Percentiles rank a stretch among this genome's conserved stretches.
Evolutionary conservation across 1,140 invertebrate species (phyloP).

Genomic region (Helicorthomorpha holstii): DNA sequence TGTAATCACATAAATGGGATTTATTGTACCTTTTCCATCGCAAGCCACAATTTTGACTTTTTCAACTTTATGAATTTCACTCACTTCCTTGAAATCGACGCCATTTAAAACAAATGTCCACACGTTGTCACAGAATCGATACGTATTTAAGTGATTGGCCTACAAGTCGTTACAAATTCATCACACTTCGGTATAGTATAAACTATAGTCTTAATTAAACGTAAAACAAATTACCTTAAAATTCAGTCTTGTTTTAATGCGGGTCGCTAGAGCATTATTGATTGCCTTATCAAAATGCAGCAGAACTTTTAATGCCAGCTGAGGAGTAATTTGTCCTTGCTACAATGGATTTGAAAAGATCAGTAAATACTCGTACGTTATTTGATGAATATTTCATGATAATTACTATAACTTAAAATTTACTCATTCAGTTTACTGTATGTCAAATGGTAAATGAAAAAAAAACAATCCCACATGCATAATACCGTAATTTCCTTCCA

Average conservation of each 20-base stretch:
- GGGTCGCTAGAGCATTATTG: constrained; percentile 78
- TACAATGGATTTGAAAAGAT: constrained; percentile 30
- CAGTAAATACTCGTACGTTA: not conserved
- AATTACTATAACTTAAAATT: not conserved
- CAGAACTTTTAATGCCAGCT: constrained; percentile 77
- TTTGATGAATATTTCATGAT: too few relatives aligned
- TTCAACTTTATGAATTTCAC: constrained; percentile 84
- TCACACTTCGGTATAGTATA: not conserved
- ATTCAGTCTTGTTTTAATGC: constrained; percentile 77
- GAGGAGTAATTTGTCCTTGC: constrained; percentile 90
- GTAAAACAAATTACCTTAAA: constrained; percentile 51
- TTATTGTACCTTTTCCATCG: constrained; percentile 75
- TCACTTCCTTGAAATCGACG: constrained; percentile 92
- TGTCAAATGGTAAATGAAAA: not conserved
- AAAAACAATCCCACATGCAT: not conserved
- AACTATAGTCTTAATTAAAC: not conserved
- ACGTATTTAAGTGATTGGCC: constrained; percentile 93
- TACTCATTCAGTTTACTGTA: not conserved
- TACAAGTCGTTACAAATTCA: constrained; percentile 24
- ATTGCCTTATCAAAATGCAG: constrained; percentile 95
- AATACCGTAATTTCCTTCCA: not conserved
- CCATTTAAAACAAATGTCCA: constrained; percentile 99
- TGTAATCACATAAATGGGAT: not conserved
- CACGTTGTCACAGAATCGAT: constrained; percentile 99
- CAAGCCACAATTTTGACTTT: constrained; percentile 99